Percentiles rank a stretch among this genome's conserved stretches.
These are phyloP conservation scores for Cinara cedri DNA, from an alignment of 2,888 invertebrate species.

Conservation along the genomic window DNA sequence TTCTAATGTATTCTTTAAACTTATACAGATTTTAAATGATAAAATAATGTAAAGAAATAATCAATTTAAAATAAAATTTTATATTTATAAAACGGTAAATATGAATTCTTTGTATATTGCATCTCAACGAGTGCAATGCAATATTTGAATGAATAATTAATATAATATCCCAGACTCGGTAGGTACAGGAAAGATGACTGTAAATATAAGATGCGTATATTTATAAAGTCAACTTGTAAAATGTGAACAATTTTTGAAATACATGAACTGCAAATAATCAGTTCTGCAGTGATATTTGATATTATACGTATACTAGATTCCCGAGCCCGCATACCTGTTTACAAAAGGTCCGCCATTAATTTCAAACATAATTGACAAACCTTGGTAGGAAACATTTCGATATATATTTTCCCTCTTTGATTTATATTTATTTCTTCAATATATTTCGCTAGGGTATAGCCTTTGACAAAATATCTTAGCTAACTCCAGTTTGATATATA, in stretches of 20 bases:
- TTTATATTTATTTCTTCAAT: constrained; percentile 49
- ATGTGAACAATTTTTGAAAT: constrained; percentile 6
- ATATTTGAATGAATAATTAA: background rate
- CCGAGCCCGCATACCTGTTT: background rate
- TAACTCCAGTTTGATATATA: constrained; percentile 39
- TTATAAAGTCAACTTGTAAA: constrained; percentile 9
- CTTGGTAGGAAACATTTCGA: constrained; percentile 31
- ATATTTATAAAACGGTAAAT: too few relatives aligned
- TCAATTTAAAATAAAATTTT: too few relatives aligned
- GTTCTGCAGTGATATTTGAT: constrained; percentile 5
- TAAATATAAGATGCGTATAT: too few relatives aligned
- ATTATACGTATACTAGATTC: background rate
- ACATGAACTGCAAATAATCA: constrained; percentile 23
- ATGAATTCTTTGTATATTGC: too few relatives aligned
- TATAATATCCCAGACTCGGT: background rate
- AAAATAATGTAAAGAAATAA: too few relatives aligned
- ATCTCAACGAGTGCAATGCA: too few relatives aligned
- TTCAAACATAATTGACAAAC: constrained; percentile 52
- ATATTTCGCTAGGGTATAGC: constrained; percentile 42
- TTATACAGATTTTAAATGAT: too few relatives aligned
- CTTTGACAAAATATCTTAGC: constrained; percentile 54
- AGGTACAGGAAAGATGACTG: background rate
- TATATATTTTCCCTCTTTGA: constrained; percentile 46
- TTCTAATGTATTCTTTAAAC: too few relatives aligned
- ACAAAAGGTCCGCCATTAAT: constrained; percentile 45